Conservation (phyloP, 2,888 invertebrate genomes). For the Sesia bembeciformis region DNA sequence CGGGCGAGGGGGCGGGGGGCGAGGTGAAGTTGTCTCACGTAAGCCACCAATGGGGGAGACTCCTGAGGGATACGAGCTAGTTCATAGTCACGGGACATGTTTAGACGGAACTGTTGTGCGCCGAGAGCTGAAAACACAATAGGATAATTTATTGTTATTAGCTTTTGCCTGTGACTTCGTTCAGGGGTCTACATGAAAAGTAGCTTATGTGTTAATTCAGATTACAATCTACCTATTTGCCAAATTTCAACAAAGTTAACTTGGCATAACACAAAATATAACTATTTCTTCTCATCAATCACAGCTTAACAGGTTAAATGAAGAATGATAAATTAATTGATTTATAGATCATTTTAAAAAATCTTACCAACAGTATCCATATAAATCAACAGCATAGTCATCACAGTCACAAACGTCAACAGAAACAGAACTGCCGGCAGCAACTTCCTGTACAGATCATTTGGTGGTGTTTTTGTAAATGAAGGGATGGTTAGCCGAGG, state of each 20-base stretch:
- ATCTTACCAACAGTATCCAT: conserved; percentile 85
- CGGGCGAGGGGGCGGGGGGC: conserved; percentile 43
- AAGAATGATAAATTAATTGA: too few species aligned
- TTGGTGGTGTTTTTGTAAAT: conserved; percentile 54
- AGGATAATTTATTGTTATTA: background rate
- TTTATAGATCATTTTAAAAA: conserved; percentile 1
- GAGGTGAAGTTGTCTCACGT: conserved; percentile 83
- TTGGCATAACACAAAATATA: background rate
- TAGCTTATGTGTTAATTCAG: background rate
- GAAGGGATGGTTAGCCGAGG: conserved; percentile 34
- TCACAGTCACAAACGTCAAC: conserved; percentile 85
- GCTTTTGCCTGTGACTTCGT: background rate
- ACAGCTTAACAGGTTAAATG: too few species aligned
- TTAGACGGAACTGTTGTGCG: conserved; percentile 85
- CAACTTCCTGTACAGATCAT: conserved; percentile 64
- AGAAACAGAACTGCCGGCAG: conserved; percentile 83
- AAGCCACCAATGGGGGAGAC: conserved; percentile 82
- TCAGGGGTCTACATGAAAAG: background rate
- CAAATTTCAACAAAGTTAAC: background rate
- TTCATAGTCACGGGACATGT: conserved; percentile 87
- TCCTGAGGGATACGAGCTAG: conserved; percentile 83
- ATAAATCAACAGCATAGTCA: conserved; percentile 84
- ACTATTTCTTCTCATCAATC: too few species aligned
- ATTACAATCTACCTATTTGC: too few species aligned
- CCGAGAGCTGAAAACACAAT: conserved; percentile 69